Percentiles rank a stretch among this genome's conserved stretches.
Evolutionary conservation across 2,888 invertebrate species (phyloP).

Genomic region (Apocheima hispidaria): DNA sequence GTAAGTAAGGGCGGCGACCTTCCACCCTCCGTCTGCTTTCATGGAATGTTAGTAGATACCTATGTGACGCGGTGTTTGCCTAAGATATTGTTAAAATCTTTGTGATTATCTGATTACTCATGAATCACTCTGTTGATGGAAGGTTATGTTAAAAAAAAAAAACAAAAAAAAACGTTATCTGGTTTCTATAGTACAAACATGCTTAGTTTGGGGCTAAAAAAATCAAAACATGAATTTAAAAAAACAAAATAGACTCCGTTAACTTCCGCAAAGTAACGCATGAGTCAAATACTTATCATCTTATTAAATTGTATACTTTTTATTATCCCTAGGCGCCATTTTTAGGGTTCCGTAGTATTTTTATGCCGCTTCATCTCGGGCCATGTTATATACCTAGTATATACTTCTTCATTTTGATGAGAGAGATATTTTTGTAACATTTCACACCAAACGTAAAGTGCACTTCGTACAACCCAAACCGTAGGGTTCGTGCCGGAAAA

Average conservation of each 20-base stretch:
- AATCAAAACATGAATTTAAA: too few relatives aligned
- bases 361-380: too few relatives aligned
- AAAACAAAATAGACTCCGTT: too few relatives aligned
- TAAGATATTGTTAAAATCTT: conserved; percentile 18
- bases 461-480: conserved; percentile 9
- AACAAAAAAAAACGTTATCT: too few relatives aligned
- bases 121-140: neutral
- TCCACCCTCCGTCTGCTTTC: conserved; percentile 50
- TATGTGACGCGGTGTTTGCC: conserved; percentile 22
- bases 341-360: too few relatives aligned
- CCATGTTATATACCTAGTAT: neutral
- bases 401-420: conserved; percentile 51
- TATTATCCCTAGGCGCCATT: neutral
- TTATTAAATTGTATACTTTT: neutral
- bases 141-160: neutral
- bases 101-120: conserved; percentile 10
- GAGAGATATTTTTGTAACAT: conserved; percentile 45
- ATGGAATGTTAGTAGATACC: conserved; percentile 29
- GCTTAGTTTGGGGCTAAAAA: too few relatives aligned
- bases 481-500: conserved; percentile 9
- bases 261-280: too few relatives aligned
- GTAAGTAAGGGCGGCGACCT: conserved; percentile 53
- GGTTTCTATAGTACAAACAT: too few relatives aligned
- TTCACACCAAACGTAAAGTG: conserved; percentile 44
- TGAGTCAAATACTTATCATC: too few relatives aligned